A percentile compares a stretch with the other conserved stretches of the same genome.
phyloP scores from a whole-genome alignment of 2,888 invertebrate genomes.

The Phanerotoma sp. region DNA sequence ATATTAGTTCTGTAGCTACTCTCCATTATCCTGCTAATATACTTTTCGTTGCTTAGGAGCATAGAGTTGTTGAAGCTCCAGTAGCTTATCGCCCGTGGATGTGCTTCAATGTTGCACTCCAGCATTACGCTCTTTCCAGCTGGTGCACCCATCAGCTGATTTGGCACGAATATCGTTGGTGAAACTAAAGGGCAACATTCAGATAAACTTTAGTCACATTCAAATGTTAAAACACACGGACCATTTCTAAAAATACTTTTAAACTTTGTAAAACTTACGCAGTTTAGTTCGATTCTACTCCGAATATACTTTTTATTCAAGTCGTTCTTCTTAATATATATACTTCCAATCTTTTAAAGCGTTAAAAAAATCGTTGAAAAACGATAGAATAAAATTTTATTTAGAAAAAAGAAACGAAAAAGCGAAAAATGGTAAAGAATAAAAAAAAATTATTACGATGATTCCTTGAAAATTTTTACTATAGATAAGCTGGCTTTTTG shows the following conservation, averaged over 20 bases:
- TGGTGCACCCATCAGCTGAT: constrained; percentile 90
- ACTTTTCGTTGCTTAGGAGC: constrained; percentile 87
- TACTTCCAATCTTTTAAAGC: too few relatives aligned
- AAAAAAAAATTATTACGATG: constrained; percentile 9
- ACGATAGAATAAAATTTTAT: too few relatives aligned
- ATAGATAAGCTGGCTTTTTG: constrained; percentile 8
- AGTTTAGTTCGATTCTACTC: not conserved
- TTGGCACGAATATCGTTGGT: constrained; percentile 93
- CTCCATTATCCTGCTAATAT: constrained; percentile 79
- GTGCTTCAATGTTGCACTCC: constrained; percentile 91
- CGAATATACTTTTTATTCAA: too few relatives aligned
- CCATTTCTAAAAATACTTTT: constrained; percentile 1
- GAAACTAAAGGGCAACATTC: constrained; percentile 67
- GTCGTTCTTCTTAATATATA: too few relatives aligned
- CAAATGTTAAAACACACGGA: not conserved
- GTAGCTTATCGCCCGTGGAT: constrained; percentile 88
- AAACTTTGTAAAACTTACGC: not conserved
- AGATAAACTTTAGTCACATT: constrained; percentile 1
- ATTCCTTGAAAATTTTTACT: constrained; percentile 19
- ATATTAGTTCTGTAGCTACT: constrained; percentile 88
- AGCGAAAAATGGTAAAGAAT: too few relatives aligned
- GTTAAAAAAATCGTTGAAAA: too few relatives aligned
- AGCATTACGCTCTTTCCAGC: constrained; percentile 88
- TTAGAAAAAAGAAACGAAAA: not conserved
- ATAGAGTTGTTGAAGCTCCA: constrained; percentile 90